A percentile compares a stretch with the other conserved stretches of the same genome.
phyloP scores from a whole-genome alignment of 2,888 invertebrate genomes.

The Drosophila merina region DNA sequence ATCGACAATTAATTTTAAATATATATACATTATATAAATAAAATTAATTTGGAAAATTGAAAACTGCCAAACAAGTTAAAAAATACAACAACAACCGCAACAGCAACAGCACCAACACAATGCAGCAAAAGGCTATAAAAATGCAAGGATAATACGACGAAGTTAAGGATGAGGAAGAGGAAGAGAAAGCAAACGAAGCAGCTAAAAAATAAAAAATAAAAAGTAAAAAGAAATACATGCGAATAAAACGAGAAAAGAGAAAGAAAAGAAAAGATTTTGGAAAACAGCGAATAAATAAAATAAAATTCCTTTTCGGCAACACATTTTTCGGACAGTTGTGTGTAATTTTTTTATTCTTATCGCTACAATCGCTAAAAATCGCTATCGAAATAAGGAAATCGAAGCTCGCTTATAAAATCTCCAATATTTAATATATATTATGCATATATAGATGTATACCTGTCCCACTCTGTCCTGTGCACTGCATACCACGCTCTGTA shows the following conservation, averaged over 20 bases:
- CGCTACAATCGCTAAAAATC: not conserved
- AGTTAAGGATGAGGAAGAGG: not conserved
- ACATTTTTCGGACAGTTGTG: slow-evolving; percentile 23
- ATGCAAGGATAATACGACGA: slow-evolving; percentile 10
- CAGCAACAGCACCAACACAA: slow-evolving; percentile 26
- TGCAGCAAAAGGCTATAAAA: slow-evolving; percentile 67
- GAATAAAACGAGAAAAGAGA: slow-evolving; percentile 1
- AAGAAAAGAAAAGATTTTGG: not conserved
- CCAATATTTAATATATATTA: slow-evolving; percentile 6
- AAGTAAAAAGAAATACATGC: slow-evolving; percentile 21
- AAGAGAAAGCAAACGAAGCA: slow-evolving; percentile 9
- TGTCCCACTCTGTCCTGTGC: slow-evolving; percentile 26
- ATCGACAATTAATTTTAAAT: slow-evolving; percentile 36
- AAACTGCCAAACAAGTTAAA: slow-evolving; percentile 47
- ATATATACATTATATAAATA: slow-evolving; percentile 16
- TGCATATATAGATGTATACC: slow-evolving; percentile 16
- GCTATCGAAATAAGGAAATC: slow-evolving; percentile 12
- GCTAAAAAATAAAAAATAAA: slow-evolving; percentile 3
- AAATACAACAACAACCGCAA: slow-evolving; percentile 2
- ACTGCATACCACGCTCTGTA: slow-evolving; percentile 26
- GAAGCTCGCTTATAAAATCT: slow-evolving; percentile 30
- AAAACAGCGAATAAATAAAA: not conserved
- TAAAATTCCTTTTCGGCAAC: not conserved
- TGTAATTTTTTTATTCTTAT: slow-evolving; percentile 9
- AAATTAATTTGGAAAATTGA: slow-evolving; percentile 25